Percentiles rank a stretch among this genome's conserved stretches.
Conservation (phyloP, 2,113 vertebrate genomes). For the Gymnocephalus cernua region DNA sequence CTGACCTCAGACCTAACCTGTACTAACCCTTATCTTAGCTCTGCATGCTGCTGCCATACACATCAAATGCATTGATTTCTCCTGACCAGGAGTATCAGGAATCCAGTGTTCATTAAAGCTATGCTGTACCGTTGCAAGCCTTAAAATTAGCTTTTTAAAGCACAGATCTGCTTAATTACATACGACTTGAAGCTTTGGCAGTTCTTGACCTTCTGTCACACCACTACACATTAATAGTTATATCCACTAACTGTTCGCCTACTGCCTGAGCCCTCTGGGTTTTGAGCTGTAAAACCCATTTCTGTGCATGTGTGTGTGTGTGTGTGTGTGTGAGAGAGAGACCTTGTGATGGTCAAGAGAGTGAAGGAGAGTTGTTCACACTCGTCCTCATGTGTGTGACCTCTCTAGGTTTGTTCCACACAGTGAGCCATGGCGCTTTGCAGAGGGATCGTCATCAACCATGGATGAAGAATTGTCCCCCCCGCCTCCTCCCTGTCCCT, state of each 20-base stretch:
- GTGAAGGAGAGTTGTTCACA: constrained; percentile 44
- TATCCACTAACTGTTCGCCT: neutral
- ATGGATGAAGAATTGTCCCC: constrained; percentile 62
- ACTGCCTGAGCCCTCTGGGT: neutral
- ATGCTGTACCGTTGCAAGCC: neutral
- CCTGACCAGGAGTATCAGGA: neutral
- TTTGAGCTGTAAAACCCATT: constrained; percentile 12
- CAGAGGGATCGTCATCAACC: constrained; percentile 74
- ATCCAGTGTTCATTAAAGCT: constrained; percentile 2
- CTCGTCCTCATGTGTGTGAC: constrained; percentile 46
- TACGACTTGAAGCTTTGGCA: neutral
- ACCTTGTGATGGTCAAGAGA: constrained; percentile 12
- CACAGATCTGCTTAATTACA: constrained; percentile 6
- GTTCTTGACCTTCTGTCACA: constrained; percentile 5
- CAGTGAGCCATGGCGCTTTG: constrained; percentile 50
- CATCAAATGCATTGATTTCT: neutral
- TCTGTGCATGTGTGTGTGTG: constrained; percentile 1
- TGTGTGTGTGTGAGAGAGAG: constrained; percentile 6
- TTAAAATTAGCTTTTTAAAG: neutral
- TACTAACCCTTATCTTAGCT: neutral
- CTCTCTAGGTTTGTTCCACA: constrained; percentile 64
- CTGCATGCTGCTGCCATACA: neutral
- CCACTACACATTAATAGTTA: constrained; percentile 7
- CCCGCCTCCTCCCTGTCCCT: constrained; percentile 30
- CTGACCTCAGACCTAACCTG: neutral